Conservation (phyloP, 2,888 invertebrate species). For the Apotomis turbidana region DNA sequence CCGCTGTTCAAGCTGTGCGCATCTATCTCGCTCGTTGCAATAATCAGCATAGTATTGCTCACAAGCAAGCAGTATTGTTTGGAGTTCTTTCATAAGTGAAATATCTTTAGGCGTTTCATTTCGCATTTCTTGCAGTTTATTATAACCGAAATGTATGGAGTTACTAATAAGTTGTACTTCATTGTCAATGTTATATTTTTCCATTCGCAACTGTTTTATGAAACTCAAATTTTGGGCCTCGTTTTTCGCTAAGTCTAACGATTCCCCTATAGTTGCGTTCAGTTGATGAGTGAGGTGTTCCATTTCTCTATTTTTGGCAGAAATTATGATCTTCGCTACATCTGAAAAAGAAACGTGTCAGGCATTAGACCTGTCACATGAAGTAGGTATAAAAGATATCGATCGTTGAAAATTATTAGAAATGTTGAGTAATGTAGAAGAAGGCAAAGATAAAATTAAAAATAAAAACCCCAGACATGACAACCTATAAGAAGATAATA, state of each 20-base stretch:
- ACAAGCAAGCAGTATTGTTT: constrained; percentile 59
- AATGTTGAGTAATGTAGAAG: no score
- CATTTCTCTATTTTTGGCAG: constrained; percentile 58
- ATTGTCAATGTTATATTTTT: constrained; percentile 53
- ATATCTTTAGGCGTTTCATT: constrained; percentile 50
- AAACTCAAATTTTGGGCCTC: constrained; percentile 48
- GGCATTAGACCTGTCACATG: background rate
- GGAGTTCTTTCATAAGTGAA: constrained; percentile 54
- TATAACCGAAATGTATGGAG: constrained; percentile 60
- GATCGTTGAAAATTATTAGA: no score
- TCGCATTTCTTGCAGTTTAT: constrained; percentile 57
- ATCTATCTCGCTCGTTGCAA: constrained; percentile 55
- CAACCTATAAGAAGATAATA: no score
- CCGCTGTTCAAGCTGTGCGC: constrained; percentile 56
- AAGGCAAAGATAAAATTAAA: no score
- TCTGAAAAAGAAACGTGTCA: constrained; percentile 50
- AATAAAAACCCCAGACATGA: no score
- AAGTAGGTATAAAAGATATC: no score
- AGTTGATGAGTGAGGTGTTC: constrained; percentile 52
- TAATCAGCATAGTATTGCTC: constrained; percentile 63
- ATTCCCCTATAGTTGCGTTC: constrained; percentile 52
- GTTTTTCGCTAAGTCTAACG: constrained; percentile 51
- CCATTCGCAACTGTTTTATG: constrained; percentile 50
- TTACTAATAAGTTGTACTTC: constrained; percentile 54
- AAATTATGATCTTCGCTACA: constrained; percentile 57